Conservation (phyloP, 2,113 vertebrate genomes). For the Plecotus auritus region DNA sequence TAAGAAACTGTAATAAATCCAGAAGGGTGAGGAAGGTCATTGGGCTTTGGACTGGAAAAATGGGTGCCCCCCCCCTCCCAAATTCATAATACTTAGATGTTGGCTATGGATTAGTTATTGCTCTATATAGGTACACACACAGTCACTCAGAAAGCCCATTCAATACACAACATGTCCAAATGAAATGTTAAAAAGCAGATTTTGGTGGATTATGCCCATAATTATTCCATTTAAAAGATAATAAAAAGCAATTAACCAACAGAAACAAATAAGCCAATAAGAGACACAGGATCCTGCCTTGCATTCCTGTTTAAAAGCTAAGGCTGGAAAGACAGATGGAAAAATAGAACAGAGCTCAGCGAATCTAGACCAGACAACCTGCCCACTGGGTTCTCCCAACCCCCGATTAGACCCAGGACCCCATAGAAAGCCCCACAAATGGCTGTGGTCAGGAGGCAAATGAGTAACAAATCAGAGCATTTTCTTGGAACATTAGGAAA, state of each 20-base stretch:
- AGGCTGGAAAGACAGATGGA: not conserved
- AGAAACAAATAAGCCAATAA: not conserved
- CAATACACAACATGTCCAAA: not conserved
- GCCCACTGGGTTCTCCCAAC: accelerated
- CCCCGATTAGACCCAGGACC: accelerated
- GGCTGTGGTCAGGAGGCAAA: not conserved
- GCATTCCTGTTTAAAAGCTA: not conserved
- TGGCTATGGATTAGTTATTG: not conserved
- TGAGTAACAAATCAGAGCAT: not conserved
- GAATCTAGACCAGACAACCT: too few species aligned
- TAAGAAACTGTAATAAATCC: not conserved
- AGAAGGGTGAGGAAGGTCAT: not conserved
- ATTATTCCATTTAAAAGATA: not conserved
- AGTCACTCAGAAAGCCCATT: not conserved
- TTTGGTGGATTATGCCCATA: not conserved
- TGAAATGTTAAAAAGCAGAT: not conserved
- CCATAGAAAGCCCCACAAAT: not conserved
- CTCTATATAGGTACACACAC: not conserved
- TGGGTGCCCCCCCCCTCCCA: not conserved
- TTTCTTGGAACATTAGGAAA: not conserved
- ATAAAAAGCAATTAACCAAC: not conserved
- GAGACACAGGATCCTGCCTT: not conserved
- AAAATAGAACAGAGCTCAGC: too few species aligned
- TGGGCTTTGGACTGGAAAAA: not conserved
- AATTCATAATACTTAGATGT: not conserved